These are phyloP conservation scores for Elanoides forficatus DNA, from an alignment of 2,113 vertebrate species.

Conservation along the genomic window DNA sequence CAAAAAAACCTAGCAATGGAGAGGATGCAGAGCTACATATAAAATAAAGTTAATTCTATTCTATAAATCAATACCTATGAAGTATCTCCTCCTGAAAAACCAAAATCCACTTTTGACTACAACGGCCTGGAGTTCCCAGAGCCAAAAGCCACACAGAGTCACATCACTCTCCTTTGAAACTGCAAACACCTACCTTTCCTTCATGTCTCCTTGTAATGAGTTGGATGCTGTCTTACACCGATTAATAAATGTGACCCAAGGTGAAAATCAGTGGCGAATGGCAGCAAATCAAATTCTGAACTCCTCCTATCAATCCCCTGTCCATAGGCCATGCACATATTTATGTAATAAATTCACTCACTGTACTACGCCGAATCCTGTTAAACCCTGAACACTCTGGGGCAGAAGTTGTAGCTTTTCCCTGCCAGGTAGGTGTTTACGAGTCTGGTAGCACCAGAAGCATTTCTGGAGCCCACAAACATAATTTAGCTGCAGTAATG, in stretches of 20 bases:
- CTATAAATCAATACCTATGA: neutral
- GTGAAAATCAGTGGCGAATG: neutral
- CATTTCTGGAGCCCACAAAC: slow-evolving; percentile 70
- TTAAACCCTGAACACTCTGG: slow-evolving; percentile 22
- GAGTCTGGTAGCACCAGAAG: slow-evolving; percentile 67
- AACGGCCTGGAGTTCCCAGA: neutral
- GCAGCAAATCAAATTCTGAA: neutral
- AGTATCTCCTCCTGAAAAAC: neutral
- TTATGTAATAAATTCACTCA: slow-evolving; percentile 15
- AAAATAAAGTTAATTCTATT: neutral
- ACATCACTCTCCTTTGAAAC: neutral
- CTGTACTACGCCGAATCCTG: neutral
- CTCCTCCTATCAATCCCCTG: neutral
- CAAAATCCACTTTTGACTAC: neutral
- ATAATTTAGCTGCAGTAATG: slow-evolving; percentile 66
- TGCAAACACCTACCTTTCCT: neutral
- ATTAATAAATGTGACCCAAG: neutral
- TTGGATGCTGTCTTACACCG: neutral
- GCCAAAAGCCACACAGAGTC: neutral
- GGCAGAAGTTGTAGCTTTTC: slow-evolving; percentile 43
- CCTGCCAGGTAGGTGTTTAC: slow-evolving; percentile 69
- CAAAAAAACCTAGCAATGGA: neutral
- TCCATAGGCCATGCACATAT: neutral
- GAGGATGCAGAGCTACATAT: neutral
- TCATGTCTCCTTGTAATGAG: neutral